Evolutionary conservation across 35 echinoderm and acorn worm genomes (phyloP), one percentile per base, ranked within the genome.

Genomic region (Ptychodera flava): DNA sequence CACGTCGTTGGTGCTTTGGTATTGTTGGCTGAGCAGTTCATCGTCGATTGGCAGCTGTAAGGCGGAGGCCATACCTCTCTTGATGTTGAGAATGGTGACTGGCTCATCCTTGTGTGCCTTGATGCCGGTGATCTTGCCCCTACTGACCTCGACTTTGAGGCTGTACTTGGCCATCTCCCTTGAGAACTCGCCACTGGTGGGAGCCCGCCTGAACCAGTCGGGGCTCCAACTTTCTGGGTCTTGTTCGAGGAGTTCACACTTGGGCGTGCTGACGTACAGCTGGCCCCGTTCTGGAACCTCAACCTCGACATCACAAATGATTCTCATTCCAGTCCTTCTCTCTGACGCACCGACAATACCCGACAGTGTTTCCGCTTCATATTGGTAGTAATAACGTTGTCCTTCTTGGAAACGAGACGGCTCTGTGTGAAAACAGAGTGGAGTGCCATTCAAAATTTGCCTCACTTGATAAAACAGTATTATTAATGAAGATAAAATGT

Each of bases 61-160:
- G 33, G 84, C 85, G 85, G 83, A 90, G 84, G 94, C 81, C 34
- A 98, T 92, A 92, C 92, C 95, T 84, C 80, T 91, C 90, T 94
- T 98, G 29, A 90, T 37, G 88, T 98, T 98, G 30, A 90, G 77
- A 30, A 94, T 89, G 33, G 94, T 78, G 36, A 90, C 33, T 37
- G 87, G 85, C 79, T 98, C 95, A 33, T 90, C 86, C 32, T 84
- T 79, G 79, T 94, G 87, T 0, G 95, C 86, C 36, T 85, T 35
- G 30, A 98, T 33, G 36, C 89, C 87, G 32, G 80, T 80, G 33
- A 98, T 85, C n/a, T 75, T 45, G 33, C 95, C 92, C 80, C 92
- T 90, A 30, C 85, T 77, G 10, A 93, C 80, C 33, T 36, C 80
- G 30, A 88, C 81, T 35, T 89, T 83, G 0, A 94, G 32, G 1